Percentiles rank a stretch among this genome's conserved stretches.
These are phyloP conservation scores for Heliothis virescens DNA, from an alignment of 1,140 invertebrate genomes.

Conservation along the genomic window DNA sequence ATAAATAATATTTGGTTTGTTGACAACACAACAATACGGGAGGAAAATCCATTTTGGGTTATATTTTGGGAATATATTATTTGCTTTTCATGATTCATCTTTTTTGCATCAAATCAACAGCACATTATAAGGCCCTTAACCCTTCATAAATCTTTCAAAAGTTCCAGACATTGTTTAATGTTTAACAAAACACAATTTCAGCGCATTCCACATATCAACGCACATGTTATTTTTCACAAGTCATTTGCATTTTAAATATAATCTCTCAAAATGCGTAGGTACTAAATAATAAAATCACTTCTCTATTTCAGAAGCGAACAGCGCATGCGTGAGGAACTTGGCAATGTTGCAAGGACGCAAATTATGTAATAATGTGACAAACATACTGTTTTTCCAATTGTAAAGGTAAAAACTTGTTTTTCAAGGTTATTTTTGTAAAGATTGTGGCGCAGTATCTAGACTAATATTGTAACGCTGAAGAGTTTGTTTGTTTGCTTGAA, in stretches of 20 bases:
- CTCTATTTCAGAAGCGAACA: constrained; percentile 51
- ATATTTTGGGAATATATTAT: no score
- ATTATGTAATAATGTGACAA: constrained; percentile 53
- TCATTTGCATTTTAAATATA: constrained; percentile 36
- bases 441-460: neutral
- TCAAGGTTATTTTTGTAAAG: constrained; percentile 15
- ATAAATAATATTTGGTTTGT: no score
- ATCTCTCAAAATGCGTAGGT: constrained; percentile 44
- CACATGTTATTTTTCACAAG: constrained; percentile 10
- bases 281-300: constrained; percentile 57
- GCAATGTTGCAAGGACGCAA: constrained; percentile 67
- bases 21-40: no score
- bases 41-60: no score
- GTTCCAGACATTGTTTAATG: neutral
- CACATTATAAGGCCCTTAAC: neutral
- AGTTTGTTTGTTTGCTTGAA: no score
- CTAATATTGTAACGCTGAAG: no score
- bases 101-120: neutral
- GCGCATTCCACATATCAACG: neutral
- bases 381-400: constrained; percentile 28
- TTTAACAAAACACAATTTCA: neutral
- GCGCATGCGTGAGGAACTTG: constrained; percentile 68
- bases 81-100: no score
- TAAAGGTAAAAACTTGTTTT: constrained; percentile 32
- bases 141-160: neutral